phyloP scores from a whole-genome alignment of 2,113 vertebrate species.

The Oceanodroma tethys region DNA sequence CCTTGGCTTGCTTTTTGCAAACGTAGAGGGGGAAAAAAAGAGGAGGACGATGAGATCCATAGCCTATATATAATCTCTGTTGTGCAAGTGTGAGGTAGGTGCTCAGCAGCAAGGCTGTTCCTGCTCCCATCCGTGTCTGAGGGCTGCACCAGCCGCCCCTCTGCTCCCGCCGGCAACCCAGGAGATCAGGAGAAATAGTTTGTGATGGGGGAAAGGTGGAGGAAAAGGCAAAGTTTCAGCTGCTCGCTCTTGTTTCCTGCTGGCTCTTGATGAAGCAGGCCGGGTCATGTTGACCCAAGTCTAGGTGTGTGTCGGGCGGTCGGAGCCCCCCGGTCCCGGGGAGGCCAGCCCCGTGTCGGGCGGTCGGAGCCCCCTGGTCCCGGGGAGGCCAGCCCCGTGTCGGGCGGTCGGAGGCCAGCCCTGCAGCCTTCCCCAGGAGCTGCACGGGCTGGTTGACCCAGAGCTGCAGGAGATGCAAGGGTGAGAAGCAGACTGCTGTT shows the following conservation, averaged over 20 bases:
- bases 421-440: not conserved
- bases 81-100: not conserved
- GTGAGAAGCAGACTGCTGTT: not conserved
- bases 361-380: too few relatives aligned
- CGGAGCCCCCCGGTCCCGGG: too few relatives aligned
- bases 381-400: not conserved
- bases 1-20: not conserved
- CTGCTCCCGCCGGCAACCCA: not conserved
- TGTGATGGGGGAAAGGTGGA: not conserved
- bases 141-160: not conserved
- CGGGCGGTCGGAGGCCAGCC: not conserved
- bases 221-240: not conserved
- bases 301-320: too few relatives aligned
- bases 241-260: not conserved
- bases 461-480: not conserved
- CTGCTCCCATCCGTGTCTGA: rapidly evolving
- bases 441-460: rapidly evolving
- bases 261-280: not conserved
- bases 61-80: not conserved
- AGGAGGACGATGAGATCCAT: rapidly evolving
- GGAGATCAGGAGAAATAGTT: not conserved
- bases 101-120: not conserved
- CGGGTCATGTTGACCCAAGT: not conserved
- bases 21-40: not conserved
- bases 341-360: not conserved